These are phyloP conservation scores for Ctenomys sociabilis DNA, from an alignment of 2,113 vertebrate genomes.

Conservation along the genomic window DNA sequence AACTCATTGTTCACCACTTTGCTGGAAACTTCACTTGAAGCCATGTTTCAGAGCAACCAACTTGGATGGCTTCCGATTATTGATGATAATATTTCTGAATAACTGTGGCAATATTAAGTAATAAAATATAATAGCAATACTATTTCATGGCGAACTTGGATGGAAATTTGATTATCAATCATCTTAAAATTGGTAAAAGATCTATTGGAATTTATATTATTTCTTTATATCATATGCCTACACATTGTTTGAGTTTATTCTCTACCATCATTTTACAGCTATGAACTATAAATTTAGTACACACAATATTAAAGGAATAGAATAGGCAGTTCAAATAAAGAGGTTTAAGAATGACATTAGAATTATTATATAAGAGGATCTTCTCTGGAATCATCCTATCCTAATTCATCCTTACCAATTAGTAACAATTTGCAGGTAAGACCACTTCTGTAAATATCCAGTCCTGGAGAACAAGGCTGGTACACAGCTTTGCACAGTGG, in stretches of 20 bases:
- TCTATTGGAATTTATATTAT: neutral
- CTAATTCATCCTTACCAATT: neutral
- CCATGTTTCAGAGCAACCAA: neutral
- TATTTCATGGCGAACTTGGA: neutral
- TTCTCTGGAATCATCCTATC: neutral
- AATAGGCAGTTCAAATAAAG: neutral
- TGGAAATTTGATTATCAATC: neutral
- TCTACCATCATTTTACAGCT: neutral
- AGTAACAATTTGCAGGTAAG: neutral
- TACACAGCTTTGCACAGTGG: neutral
- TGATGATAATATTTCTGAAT: neutral
- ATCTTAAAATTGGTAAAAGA: neutral
- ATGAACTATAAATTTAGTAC: neutral
- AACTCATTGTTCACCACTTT: neutral
- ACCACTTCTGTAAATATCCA: neutral
- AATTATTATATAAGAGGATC: neutral
- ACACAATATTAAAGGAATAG: neutral
- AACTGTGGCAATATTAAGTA: neutral
- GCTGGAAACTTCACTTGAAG: neutral
- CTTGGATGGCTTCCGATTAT: neutral
- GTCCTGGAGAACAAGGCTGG: neutral
- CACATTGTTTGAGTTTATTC: neutral
- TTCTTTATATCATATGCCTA: neutral
- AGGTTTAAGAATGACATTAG: neutral
- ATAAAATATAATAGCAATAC: neutral